Base-by-base conservation (phyloP, 2,113 vertebrate species). In the Empidonax alnorum region DNA sequence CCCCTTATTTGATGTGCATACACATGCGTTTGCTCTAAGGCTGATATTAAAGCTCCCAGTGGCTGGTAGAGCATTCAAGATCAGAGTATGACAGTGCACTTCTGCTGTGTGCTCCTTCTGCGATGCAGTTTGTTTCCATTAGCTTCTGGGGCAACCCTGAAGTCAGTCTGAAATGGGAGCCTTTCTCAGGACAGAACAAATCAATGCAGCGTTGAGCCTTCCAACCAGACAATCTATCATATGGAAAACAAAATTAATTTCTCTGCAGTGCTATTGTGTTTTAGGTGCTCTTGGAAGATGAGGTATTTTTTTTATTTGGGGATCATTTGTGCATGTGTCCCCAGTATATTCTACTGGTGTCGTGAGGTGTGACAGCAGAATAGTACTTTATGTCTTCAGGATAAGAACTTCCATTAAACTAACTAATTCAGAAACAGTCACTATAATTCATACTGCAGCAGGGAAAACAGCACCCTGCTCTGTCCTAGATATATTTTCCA, bases 361-460 rank as follows among this genome's bases (percentile, higher is more conserved):
- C 86, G 50, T 88, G 74, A 93, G 68, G 67, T 96, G 65, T 96
- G 95, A 97, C 95, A 85, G 66, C 67, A 65, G 74, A 91, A 73
- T 73, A 89, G 67, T 79, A 56, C 93, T 94, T 94, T 59, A 91
- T 93, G 67, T 95, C 94, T 96, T 95, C 59, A 88, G 96, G 83
- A 93, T 86, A 97, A 93, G 87, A 97, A 87, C 81, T 83, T 91
- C 74, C 72, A 91, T 93, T 95, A 94, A 95, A 94, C 84, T 91
- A 94, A 78, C 58, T 95, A 93, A 95, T 96, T 97, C 93, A 85
- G 66, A 55, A 94, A 41, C 31, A 92, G 78, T 80, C 49, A 66
- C 89, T 91, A 62, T 97, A 92, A 94, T 91, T 92, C 80, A 89
- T 92, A 78, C 47, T 75, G 56, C 69, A 79, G 77, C 61, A 65